Percentiles rank a stretch among this genome's conserved stretches.
Conservation (phyloP, 2,113 vertebrate genomes). For the Coreoperca whiteheadi region DNA sequence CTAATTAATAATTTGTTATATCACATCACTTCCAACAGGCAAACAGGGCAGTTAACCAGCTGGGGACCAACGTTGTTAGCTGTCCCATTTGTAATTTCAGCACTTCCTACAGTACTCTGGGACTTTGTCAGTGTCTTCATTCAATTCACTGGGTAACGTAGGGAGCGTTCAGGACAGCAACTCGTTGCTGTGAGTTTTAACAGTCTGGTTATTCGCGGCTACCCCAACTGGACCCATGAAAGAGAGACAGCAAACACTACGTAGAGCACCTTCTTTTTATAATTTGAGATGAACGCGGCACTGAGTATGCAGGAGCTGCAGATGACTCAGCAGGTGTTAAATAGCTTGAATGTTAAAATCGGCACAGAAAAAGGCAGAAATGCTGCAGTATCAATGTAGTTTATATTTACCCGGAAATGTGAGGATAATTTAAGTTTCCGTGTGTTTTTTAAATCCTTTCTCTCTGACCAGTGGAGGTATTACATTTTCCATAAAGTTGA, state of each 20-base stretch:
- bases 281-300: no score
- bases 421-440: neutral
- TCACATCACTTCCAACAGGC: neutral
- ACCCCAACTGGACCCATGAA: no score
- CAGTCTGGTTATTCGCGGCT: no score
- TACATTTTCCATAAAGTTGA: neutral
- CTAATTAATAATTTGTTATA: neutral
- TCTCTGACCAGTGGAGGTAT: neutral
- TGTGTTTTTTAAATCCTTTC: neutral
- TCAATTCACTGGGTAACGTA: no score
- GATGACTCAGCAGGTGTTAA: neutral
- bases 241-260: no score
- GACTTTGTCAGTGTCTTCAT: no score
- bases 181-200: no score
- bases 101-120: neutral
- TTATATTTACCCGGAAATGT: neutral
- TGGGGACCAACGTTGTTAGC: neutral
- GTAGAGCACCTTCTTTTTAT: no score
- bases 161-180: no score
- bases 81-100: neutral
- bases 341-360: neutral
- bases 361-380: neutral
- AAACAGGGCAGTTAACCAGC: neutral
- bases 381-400: neutral
- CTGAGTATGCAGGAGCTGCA: no score